These are phyloP conservation scores for Matsumyia berberina DNA, from an alignment of 2,888 invertebrate species.

Conservation along the genomic window DNA sequence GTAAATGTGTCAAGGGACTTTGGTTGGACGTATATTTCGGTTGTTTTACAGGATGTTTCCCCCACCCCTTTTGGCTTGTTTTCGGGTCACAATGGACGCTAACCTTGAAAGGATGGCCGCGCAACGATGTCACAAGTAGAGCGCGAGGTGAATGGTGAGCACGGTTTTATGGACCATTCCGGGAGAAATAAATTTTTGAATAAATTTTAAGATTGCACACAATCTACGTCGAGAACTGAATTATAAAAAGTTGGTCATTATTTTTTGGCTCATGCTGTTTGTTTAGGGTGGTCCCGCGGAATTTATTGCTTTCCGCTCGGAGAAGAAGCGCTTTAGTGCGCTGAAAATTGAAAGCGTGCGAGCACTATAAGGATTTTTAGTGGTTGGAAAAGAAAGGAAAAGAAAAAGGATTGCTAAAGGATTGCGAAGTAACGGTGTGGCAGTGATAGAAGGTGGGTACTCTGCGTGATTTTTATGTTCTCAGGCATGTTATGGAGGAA, in stretches of 20 bases:
- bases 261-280: constrained; percentile 41
- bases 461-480: no score
- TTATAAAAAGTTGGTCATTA: constrained; percentile 62
- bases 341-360: constrained; percentile 33
- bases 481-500: no score
- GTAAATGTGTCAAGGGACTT: constrained; percentile 51
- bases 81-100: constrained; percentile 32
- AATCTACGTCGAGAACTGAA: constrained; percentile 62
- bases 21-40: constrained; percentile 1
- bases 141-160: constrained; percentile 44
- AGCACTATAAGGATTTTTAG: constrained; percentile 8
- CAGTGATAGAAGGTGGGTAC: background rate
- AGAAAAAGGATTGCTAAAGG: background rate
- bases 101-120: constrained; percentile 30
- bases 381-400: constrained; percentile 7
- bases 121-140: background rate
- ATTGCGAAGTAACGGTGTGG: background rate
- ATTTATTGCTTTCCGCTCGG: constrained; percentile 35
- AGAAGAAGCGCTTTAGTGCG: constrained; percentile 3
- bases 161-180: constrained; percentile 64
- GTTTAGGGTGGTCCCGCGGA: constrained; percentile 3
- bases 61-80: background rate
- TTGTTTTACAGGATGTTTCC: constrained; percentile 29
- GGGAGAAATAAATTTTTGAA: constrained; percentile 55
- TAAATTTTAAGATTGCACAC: constrained; percentile 61